Evolutionary conservation across 2,888 invertebrate genomes (phyloP).

Genomic region (Ellobium chinense): DNA sequence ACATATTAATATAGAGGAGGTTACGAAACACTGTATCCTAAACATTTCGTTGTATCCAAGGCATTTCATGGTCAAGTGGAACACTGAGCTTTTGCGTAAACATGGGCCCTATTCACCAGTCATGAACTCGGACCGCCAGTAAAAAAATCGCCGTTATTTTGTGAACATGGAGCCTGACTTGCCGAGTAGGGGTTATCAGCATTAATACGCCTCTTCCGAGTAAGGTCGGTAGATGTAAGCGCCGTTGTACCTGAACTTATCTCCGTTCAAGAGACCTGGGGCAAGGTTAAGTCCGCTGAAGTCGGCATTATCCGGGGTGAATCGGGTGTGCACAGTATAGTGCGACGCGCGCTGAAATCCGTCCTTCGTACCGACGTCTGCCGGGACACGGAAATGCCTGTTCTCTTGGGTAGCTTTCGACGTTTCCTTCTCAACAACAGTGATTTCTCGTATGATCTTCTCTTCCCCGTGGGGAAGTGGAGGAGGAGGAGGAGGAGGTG

Average conservation of each 20-base stretch:
- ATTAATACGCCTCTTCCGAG: slow-evolving; percentile 42
- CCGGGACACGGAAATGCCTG: not conserved
- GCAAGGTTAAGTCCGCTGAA: not conserved
- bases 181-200: too few relatives aligned
- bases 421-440: not conserved
- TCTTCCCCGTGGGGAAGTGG: not conserved
- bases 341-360: not conserved
- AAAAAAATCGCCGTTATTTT: too few relatives aligned
- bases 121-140: too few relatives aligned
- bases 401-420: not conserved
- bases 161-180: too few relatives aligned
- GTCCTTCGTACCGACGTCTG: not conserved
- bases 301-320: not conserved
- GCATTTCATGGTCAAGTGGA: too few relatives aligned
- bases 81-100: too few relatives aligned
- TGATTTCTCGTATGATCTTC: not conserved
- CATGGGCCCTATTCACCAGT: too few relatives aligned
- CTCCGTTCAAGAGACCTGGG: slow-evolving; percentile 1
- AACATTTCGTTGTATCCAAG: too few relatives aligned
- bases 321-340: slow-evolving; percentile 16
- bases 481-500: not conserved
- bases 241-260: slow-evolving; percentile 31
- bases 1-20: too few relatives aligned
- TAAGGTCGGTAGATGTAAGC: slow-evolving; percentile 47
- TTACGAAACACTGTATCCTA: too few relatives aligned